These are phyloP conservation scores for Drosophila lini DNA, from an alignment of 1,140 invertebrate species.

Conservation along the genomic window DNA sequence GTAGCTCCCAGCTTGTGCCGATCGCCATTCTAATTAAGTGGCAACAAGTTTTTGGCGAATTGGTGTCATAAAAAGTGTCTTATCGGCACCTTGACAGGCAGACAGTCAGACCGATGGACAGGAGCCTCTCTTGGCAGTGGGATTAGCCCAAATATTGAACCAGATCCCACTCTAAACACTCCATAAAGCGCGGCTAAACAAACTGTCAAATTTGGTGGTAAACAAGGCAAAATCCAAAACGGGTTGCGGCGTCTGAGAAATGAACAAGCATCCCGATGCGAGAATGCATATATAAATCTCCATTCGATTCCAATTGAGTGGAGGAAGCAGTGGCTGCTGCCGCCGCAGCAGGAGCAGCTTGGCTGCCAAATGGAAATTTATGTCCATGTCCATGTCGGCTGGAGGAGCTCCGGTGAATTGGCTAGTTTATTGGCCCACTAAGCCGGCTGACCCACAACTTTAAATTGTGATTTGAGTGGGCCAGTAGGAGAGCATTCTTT, in stretches of 20 bases:
- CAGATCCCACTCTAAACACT: conserved; percentile 22
- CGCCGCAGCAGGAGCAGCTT: conserved; percentile 42
- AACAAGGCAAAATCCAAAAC: conserved; percentile 55
- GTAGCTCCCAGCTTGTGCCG: conserved; percentile 23
- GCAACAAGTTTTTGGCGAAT: conserved; percentile 46
- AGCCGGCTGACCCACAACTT: conserved; percentile 75
- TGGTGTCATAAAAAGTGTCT: conserved; percentile 61
- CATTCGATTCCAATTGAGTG: conserved; percentile 54
- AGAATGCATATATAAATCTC: conserved; percentile 63
- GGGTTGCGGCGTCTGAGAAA: conserved; percentile 52
- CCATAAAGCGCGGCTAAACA: conserved; percentile 43
- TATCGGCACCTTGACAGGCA: conserved; percentile 56
- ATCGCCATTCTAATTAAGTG: conserved; percentile 71
- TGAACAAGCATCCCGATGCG: conserved; percentile 48
- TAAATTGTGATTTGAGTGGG: conserved; percentile 67
- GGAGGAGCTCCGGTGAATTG: conserved; percentile 1
- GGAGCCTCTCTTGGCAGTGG: conserved; percentile 6
- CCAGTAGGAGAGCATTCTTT: conserved; percentile 12
- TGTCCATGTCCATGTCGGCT: conserved; percentile 50
- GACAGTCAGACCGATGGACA: background rate
- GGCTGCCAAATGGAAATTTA: conserved; percentile 75
- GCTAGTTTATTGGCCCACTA: conserved; percentile 71
- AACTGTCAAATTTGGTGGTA: conserved; percentile 64
- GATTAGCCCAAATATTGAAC: conserved; percentile 62
- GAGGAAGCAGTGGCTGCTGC: conserved; percentile 7